A percentile compares a stretch with the other conserved stretches of the same genome.
phyloP scores from a whole-genome alignment of 1,140 invertebrate species.

The Caenorhabditis inopinata region DNA sequence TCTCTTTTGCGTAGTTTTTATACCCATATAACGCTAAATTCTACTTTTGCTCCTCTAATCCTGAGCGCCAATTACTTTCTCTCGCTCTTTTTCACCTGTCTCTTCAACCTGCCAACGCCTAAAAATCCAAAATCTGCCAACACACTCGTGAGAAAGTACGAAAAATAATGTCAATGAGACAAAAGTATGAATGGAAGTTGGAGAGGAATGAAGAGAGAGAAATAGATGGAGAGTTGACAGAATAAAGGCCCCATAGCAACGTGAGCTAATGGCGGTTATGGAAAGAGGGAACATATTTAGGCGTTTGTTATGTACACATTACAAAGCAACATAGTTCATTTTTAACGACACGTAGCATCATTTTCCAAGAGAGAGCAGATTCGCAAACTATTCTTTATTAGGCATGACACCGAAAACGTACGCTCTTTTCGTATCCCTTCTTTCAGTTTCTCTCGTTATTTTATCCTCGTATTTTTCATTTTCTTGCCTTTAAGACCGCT shows the following conservation, averaged over 20 bases:
- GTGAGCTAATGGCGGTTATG: conserved; percentile 14
- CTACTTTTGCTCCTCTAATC: not conserved
- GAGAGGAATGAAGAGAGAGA: not conserved
- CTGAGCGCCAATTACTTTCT: conserved; percentile 8
- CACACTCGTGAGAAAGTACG: not conserved
- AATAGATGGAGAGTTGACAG: not conserved
- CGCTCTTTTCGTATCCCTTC: not conserved
- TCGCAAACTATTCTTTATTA: conserved; percentile 22
- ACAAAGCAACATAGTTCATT: conserved; percentile 5
- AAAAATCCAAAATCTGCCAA: not conserved
- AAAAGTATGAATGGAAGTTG: not conserved
- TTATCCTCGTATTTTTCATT: not conserved
- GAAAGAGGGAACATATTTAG: not conserved
- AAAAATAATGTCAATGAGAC: conserved; percentile 7
- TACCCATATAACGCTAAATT: too few relatives aligned
- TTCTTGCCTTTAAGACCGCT: not conserved
- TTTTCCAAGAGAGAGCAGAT: not conserved
- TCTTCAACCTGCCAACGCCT: not conserved
- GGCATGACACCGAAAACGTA: conserved; percentile 12
- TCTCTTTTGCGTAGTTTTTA: too few relatives aligned
- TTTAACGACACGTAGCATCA: too few relatives aligned
- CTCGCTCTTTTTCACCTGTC: not conserved
- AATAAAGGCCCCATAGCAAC: conserved; percentile 10
- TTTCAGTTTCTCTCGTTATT: not conserved
- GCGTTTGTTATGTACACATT: conserved; percentile 19